These are phyloP conservation scores for Agapostemon virescens DNA, from an alignment of 2,888 invertebrate genomes.

Conservation along the genomic window DNA sequence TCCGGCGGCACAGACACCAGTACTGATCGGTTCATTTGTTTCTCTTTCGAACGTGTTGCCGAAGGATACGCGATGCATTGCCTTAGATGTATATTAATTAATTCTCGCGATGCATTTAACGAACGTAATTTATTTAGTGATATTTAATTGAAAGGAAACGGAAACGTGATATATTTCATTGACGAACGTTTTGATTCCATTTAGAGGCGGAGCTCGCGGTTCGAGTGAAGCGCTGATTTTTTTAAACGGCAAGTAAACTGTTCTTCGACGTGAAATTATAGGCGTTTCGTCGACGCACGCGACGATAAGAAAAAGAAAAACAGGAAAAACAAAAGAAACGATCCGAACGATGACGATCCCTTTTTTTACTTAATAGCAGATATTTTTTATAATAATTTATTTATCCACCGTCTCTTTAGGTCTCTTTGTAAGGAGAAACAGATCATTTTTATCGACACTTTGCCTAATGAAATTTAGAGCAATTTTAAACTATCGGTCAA, in stretches of 20 bases:
- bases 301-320: constrained; percentile 15
- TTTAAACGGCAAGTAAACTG: constrained; percentile 6
- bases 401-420: constrained; percentile 45
- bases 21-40: constrained; percentile 60
- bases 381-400: constrained; percentile 64
- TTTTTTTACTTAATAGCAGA: constrained; percentile 56
- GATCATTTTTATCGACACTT: constrained; percentile 31
- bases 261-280: constrained; percentile 29
- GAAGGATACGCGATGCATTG: constrained; percentile 57
- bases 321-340: constrained; percentile 10
- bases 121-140: constrained; percentile 72
- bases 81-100: constrained; percentile 62
- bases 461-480: constrained; percentile 43
- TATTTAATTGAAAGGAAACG: constrained; percentile 61
- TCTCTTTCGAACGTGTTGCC: constrained; percentile 43
- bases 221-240: constrained; percentile 38
- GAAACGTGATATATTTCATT: constrained; percentile 64
- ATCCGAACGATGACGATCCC: constrained; percentile 34
- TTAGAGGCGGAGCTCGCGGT: constrained; percentile 22
- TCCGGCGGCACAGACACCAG: constrained; percentile 75
- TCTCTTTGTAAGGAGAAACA: constrained; percentile 36
- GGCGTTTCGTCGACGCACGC: constrained; percentile 13
- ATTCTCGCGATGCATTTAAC: constrained; percentile 68
- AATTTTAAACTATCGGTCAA: constrained; percentile 36
- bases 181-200: constrained; percentile 47